A percentile compares a stretch with the other conserved stretches of the same genome.
These are phyloP conservation scores for Drosophila kanapiae DNA, from an alignment of 1,140 invertebrate genomes.

Conservation along the genomic window DNA sequence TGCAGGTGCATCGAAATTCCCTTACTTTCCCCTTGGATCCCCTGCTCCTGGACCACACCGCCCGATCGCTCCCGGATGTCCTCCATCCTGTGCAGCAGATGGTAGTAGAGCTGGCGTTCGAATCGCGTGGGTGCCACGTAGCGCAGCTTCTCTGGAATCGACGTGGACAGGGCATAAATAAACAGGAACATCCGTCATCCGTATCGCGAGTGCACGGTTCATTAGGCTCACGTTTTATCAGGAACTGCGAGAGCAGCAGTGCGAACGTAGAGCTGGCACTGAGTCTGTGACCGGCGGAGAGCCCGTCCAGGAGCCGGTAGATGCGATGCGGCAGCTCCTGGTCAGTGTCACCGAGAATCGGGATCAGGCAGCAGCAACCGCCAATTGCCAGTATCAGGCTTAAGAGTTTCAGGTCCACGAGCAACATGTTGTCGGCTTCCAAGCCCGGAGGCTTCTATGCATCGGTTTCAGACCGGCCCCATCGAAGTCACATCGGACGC, in stretches of 20 bases:
- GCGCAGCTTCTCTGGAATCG: constrained; percentile 69
- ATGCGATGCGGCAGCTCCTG: constrained; percentile 60
- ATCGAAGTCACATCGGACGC: constrained; percentile 66
- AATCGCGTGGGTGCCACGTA: constrained; percentile 66
- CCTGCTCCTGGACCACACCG: constrained; percentile 1
- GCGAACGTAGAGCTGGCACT: constrained; percentile 66
- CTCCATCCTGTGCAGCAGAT: constrained; percentile 65
- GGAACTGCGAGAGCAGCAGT: constrained; percentile 65
- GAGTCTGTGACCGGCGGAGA: constrained; percentile 39
- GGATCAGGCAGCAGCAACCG: constrained; percentile 12
- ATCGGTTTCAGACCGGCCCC: constrained; percentile 9
- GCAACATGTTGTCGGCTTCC: constrained; percentile 65
- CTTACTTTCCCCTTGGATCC: constrained; percentile 46
- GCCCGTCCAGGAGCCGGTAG: constrained; percentile 53
- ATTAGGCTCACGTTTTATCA: constrained; percentile 77
- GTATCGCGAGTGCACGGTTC: constrained; percentile 53
- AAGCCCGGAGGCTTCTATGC: constrained; percentile 48
- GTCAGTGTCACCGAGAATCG: constrained; percentile 2
- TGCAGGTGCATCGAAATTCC: background rate
- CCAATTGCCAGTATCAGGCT: constrained; percentile 42
- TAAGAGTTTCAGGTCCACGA: constrained; percentile 43
- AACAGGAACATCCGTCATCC: constrained; percentile 51
- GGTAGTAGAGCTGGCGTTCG: constrained; percentile 69
- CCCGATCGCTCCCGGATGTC: constrained; percentile 28
- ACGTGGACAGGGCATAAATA: constrained; percentile 28